phyloP scores from a whole-genome alignment of 2,888 invertebrate species.

The Pseudococcus jackbeardsleyi region DNA sequence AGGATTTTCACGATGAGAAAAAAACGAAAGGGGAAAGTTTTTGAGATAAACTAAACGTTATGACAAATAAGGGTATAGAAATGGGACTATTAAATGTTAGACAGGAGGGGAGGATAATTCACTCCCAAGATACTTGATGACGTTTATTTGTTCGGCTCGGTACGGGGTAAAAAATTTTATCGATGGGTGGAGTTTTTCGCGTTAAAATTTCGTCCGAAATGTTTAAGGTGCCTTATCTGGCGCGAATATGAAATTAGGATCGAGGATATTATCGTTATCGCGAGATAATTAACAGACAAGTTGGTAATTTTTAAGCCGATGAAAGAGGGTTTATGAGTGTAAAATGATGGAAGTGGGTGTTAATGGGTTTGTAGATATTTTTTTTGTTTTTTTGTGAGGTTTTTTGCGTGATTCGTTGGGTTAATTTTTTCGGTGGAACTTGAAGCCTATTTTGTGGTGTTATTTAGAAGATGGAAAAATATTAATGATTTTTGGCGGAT shows the following conservation, averaged over 20 bases:
- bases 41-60: slow-evolving; percentile 25
- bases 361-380: not conserved
- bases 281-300: not conserved
- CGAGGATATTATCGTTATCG: not conserved
- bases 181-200: not conserved
- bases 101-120: not conserved
- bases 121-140: not conserved
- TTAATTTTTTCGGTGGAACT: not conserved
- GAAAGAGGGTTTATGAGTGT: too few species aligned
- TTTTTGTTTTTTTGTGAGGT: not conserved
- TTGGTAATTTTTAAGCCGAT: not conserved
- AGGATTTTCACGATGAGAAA: not conserved
- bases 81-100: not conserved
- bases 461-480: too few species aligned
- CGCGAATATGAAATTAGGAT: not conserved
- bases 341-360: not conserved
- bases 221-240: not conserved
- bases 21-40: not conserved
- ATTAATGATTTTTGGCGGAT: too few species aligned
- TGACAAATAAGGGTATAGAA: slow-evolving; percentile 26
- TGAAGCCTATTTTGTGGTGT: too few species aligned
- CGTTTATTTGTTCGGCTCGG: slow-evolving; percentile 19
- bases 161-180: not conserved
- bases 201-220: not conserved
- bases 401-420: not conserved